Conservation (phyloP, 1,140 invertebrate genomes). For the Hydropsyche tenuis region DNA sequence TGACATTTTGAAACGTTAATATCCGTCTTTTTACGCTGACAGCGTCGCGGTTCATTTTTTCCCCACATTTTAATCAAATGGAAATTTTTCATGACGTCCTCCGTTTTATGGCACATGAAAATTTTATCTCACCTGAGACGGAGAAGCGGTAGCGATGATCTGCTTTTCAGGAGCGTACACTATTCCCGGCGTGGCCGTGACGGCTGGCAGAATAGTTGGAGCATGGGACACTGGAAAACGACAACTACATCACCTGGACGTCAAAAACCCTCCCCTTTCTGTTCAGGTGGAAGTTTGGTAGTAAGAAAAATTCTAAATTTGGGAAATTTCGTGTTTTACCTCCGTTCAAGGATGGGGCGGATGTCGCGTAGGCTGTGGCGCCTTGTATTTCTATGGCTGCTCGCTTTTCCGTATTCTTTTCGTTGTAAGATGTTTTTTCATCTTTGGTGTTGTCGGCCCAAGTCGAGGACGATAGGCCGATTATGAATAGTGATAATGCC, state of each 20-base stretch:
- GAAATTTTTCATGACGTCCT: not conserved
- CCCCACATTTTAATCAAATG: not conserved
- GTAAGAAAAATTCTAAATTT: not conserved
- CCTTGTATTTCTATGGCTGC: conserved; percentile 41
- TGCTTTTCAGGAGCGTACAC: conserved; percentile 48
- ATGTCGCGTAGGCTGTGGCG: conserved; percentile 42
- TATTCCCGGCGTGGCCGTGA: conserved; percentile 43
- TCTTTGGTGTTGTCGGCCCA: conserved; percentile 32
- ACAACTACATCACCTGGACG: not conserved
- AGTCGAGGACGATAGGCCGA: not conserved
- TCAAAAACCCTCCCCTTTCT: not conserved
- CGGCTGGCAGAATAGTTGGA: conserved; percentile 37
- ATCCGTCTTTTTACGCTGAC: not conserved
- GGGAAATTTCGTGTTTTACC: conserved; percentile 1
- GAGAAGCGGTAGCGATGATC: conserved; percentile 44
- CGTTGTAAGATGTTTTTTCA: not conserved
- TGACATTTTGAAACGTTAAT: too few relatives aligned
- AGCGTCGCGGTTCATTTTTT: not conserved
- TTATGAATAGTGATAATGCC: conserved; percentile 11
- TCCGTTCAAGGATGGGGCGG: conserved; percentile 31
- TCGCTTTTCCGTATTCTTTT: conserved; percentile 47
- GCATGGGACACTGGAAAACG: conserved; percentile 41
- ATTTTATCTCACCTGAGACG: conserved; percentile 43
- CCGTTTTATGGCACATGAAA: not conserved
- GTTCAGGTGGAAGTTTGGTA: not conserved